Base-by-base conservation (phyloP, 2,888 invertebrate genomes). In the Prenolepis imparis region DNA sequence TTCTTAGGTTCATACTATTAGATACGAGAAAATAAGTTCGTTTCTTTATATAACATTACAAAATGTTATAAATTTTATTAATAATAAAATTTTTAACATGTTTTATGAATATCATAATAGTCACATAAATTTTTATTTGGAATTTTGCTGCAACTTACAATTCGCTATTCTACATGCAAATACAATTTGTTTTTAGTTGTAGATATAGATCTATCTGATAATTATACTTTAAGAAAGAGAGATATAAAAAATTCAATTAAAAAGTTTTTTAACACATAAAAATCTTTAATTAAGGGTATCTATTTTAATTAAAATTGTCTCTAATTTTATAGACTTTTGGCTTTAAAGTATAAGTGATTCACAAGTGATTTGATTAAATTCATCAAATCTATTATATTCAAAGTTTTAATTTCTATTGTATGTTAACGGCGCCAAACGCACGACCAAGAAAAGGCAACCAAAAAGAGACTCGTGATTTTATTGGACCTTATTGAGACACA, bases 401-500 rank as follows among this genome's bases (percentile, higher is more conserved):
- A 21, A 44, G 15, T 61, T 72, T 73, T 39, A 32, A 64, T 66
- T 70, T 39, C 52, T 18, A 52, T 52, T 52, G 52, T n/a, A 72
- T 21, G 36, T 83, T 74, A 66, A 84, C 21, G 57, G 84, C 74
- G 74, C 74, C 41, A 83, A 64, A 82, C 88, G 84, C 87, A 84
- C 73, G 88, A 90, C 88, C 88, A 88, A 90, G 67, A 41, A 41
- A 80, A 63, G 68, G 72, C 57, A 75, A 86, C 78, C 57, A 86
- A 84, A 84, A 52, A 80, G 63, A 75, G 82, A 84, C 67, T 90
- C 83, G 84, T 87, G 82, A 90, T 88, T 86, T 87, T 70, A 83
- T 89, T 70, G 87, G 89, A 91, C 84, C 86, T 90, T 90, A 90
- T 84, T 86, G 83, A 88, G 77, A 90, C 89, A 89, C 86, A 28